Conservation (phyloP, 2,113 vertebrate genomes). For the Onychostoma macrolepis region DNA sequence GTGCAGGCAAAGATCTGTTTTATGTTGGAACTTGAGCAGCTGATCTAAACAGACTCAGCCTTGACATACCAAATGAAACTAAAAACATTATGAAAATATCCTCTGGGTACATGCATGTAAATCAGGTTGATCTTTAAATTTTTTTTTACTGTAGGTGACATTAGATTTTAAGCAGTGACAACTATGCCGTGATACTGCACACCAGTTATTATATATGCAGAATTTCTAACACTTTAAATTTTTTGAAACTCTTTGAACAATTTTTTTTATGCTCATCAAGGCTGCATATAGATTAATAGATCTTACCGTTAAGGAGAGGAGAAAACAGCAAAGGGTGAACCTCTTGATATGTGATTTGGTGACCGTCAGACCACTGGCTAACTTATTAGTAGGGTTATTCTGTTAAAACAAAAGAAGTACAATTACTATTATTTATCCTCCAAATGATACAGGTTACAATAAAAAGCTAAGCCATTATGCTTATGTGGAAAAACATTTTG, state of each 20-base stretch:
- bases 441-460: neutral
- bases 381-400: slow-evolving; percentile 95
- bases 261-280: neutral
- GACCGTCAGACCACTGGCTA: slow-evolving; percentile 77
- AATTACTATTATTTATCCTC: neutral
- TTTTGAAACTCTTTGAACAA: too few species aligned
- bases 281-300: neutral
- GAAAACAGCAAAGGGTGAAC: slow-evolving; percentile 94
- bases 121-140: neutral
- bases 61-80: neutral
- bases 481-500: neutral
- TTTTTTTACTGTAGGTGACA: neutral
- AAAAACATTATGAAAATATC: neutral
- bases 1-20: neutral
- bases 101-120: neutral
- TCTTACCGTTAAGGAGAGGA: slow-evolving; percentile 92
- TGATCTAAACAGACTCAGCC: neutral
- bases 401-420: slow-evolving; percentile 60
- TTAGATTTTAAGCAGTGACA: neutral
- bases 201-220: neutral
- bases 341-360: slow-evolving; percentile 90
- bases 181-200: neutral
- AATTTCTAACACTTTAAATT: too few species aligned
- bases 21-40: neutral
- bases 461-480: neutral